Evolutionary conservation across 2,888 invertebrate genomes (phyloP).

Genomic region (Phasia obesa): DNA sequence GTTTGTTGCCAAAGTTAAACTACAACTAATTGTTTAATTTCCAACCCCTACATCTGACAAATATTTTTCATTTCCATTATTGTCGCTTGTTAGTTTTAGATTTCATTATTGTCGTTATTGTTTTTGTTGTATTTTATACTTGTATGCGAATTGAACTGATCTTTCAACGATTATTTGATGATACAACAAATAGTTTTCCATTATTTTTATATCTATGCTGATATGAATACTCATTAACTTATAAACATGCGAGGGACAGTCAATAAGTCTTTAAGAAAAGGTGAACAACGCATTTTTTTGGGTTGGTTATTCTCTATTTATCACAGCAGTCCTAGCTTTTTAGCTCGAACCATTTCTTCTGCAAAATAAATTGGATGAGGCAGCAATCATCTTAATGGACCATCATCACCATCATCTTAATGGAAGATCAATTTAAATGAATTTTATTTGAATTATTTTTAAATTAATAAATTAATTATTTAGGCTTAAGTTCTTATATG

Average conservation of each 20-base stretch:
- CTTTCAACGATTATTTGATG: constrained; percentile 58
- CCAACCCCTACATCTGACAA: constrained; percentile 58
- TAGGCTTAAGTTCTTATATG: no score
- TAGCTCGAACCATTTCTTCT: no score
- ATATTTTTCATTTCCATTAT: constrained; percentile 37
- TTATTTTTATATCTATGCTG: constrained; percentile 11
- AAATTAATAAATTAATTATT: no score
- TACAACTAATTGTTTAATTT: constrained; percentile 68
- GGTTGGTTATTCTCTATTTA: no score
- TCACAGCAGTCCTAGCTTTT: no score
- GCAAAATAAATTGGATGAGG: no score
- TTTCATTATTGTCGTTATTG: constrained; percentile 39
- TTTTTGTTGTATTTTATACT: constrained; percentile 50
- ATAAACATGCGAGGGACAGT: neutral
- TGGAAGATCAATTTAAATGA: no score
- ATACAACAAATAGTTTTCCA: constrained; percentile 29
- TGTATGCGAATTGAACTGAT: constrained; percentile 63
- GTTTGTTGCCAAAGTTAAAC: constrained; percentile 64
- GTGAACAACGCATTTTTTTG: no score
- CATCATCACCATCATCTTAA: no score
- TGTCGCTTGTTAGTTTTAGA: constrained; percentile 17
- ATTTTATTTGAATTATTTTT: no score
- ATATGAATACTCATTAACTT: constrained; percentile 12
- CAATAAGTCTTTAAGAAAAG: neutral
- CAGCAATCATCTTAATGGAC: no score